A percentile compares a stretch with the other conserved stretches of the same genome.
Evolutionary conservation across 2,113 vertebrate genomes (phyloP).

Genomic region (Merops nubicus): DNA sequence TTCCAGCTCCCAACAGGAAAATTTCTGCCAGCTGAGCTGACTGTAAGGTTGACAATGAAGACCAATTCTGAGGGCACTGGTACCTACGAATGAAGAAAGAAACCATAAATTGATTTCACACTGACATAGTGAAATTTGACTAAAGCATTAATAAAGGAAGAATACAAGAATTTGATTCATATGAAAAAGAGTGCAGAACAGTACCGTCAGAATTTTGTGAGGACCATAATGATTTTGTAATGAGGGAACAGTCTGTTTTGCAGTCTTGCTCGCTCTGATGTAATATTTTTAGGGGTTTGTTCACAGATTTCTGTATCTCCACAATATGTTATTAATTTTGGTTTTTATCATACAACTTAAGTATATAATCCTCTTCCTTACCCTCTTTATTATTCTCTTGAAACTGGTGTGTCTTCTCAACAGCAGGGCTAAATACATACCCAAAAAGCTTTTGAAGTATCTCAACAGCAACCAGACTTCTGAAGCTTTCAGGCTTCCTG

Average conservation of each 20-base stretch:
- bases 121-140: neutral
- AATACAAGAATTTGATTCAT: neutral
- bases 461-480: neutral
- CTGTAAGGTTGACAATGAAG: neutral
- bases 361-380: neutral
- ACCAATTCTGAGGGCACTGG: neutral
- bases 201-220: neutral
- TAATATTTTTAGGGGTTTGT: neutral
- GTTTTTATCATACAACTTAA: neutral
- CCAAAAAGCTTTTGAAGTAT: neutral
- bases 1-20: neutral
- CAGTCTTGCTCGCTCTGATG: neutral
- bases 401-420: neutral
- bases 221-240: neutral
- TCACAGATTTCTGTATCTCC: neutral
- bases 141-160: neutral
- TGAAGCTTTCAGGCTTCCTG: neutral
- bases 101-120: neutral
- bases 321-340: neutral
- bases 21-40: neutral
- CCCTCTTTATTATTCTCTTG: neutral
- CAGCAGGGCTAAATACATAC: neutral
- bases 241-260: neutral
- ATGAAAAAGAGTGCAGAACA: neutral
- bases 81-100: neutral